A percentile compares a stretch with the other conserved stretches of the same genome.
These are phyloP conservation scores for Alosa sapidissima DNA, from an alignment of 2,797 vertebrate species.

Conservation along the genomic window DNA sequence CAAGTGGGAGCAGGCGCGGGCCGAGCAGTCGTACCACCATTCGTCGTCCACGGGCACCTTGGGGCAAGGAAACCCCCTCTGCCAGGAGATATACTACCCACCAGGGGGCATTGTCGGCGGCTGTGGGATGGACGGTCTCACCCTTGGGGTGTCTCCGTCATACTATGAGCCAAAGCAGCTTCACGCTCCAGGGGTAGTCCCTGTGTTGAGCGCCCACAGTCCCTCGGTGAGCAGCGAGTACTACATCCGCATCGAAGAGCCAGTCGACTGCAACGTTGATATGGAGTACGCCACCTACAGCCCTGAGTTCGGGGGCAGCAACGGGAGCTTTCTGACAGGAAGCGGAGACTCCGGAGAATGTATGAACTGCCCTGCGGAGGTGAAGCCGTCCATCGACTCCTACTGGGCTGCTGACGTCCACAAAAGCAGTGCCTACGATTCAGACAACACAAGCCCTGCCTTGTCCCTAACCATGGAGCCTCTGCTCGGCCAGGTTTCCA, in stretches of 20 bases:
- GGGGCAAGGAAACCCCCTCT: slow-evolving; percentile 73
- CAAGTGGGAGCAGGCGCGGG: slow-evolving; percentile 91
- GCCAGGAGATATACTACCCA: slow-evolving; percentile 84
- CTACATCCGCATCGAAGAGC: slow-evolving; percentile 94
- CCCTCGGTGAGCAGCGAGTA: slow-evolving; percentile 90
- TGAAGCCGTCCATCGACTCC: slow-evolving; percentile 61
- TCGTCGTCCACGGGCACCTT: slow-evolving; percentile 63
- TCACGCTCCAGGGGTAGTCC: slow-evolving; percentile 81
- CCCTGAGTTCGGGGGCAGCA: slow-evolving; percentile 74
- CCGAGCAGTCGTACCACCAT: slow-evolving; percentile 72
- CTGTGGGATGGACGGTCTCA: slow-evolving; percentile 68
- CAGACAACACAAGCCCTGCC: slow-evolving; percentile 77
- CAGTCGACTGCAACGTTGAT: slow-evolving; percentile 76
- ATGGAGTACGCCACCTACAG: slow-evolving; percentile 83
- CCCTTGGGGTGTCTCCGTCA: slow-evolving; percentile 80
- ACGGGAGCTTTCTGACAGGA: slow-evolving; percentile 73
- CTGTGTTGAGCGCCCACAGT: slow-evolving; percentile 89
- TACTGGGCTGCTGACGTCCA: slow-evolving; percentile 77
- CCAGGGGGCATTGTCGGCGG: slow-evolving; percentile 74
- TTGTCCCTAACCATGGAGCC: slow-evolving; percentile 89
- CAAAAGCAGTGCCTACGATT: slow-evolving; percentile 72
- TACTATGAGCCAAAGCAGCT: slow-evolving; percentile 83
- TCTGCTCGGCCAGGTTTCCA: slow-evolving; percentile 74
- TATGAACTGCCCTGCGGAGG: slow-evolving; percentile 63
- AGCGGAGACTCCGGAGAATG: slow-evolving; percentile 70